Evolutionary conservation across 2,888 invertebrate species (phyloP).

Genomic region (Limnephilus marmoratus): DNA sequence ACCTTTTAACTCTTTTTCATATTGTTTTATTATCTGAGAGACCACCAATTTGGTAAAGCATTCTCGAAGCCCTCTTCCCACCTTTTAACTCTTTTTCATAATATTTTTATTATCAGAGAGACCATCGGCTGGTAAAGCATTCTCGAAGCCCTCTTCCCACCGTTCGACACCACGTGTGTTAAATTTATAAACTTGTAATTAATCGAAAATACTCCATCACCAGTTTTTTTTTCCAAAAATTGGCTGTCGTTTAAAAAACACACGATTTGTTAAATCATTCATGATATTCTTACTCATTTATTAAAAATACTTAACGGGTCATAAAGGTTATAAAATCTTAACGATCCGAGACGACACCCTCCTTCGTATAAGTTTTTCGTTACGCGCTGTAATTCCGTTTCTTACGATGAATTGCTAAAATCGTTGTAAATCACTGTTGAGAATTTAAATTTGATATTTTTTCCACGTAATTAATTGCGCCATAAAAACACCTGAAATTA

Average conservation of each 20-base stretch:
- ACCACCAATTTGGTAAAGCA: no score
- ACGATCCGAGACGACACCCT: slow-evolving; percentile 5
- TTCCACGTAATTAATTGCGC: slow-evolving; percentile 36
- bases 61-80: no score
- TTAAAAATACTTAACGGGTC: background rate
- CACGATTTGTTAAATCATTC: background rate
- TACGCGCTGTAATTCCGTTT: slow-evolving; percentile 32
- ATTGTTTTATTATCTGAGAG: no score
- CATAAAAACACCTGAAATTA: slow-evolving; percentile 46
- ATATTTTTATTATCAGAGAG: no score
- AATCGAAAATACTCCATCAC: background rate
- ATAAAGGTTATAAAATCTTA: slow-evolving; percentile 15
- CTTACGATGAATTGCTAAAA: slow-evolving; percentile 5
- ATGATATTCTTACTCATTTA: background rate
- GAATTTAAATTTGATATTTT: slow-evolving; percentile 15
- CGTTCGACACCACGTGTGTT: background rate
- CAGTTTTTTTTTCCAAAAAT: background rate
- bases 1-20: no score
- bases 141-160: no score
- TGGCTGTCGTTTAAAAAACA: background rate
- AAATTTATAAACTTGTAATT: background rate
- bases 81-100: no score
- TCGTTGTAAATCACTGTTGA: slow-evolving; percentile 26
- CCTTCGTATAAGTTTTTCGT: slow-evolving; percentile 27
- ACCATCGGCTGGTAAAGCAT: no score